Conservation (phyloP, 2,888 invertebrate species). For the Hemaris fuciformis region DNA sequence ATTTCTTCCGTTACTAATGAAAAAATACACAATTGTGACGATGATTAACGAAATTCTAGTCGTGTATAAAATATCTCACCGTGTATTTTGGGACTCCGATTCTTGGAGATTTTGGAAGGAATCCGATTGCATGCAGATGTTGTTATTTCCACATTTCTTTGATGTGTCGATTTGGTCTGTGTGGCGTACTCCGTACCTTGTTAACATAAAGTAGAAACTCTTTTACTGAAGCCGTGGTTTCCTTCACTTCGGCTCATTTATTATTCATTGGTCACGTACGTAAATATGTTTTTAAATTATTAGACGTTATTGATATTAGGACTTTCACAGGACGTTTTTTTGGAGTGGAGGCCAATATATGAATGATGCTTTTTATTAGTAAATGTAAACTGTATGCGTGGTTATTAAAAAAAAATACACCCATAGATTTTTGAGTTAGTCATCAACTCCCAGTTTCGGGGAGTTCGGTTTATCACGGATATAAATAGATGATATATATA, state of each 20-base stretch:
- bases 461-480: too few relatives aligned
- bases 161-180: slow-evolving; percentile 14
- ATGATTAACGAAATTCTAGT: background rate
- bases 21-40: too few relatives aligned
- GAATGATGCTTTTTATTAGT: too few relatives aligned
- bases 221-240: background rate
- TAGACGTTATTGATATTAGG: background rate
- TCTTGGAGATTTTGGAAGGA: background rate
- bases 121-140: background rate
- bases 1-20: too few relatives aligned
- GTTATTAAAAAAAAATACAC: background rate
- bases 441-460: too few relatives aligned
- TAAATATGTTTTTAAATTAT: background rate
- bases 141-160: slow-evolving; percentile 9
- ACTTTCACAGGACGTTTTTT: too few relatives aligned
- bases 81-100: background rate
- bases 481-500: background rate
- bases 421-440: too few relatives aligned
- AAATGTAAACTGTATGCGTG: background rate
- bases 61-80: background rate
- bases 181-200: slow-evolving; percentile 16
- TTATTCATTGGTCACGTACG: slow-evolving; percentile 11
- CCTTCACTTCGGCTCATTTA: slow-evolving; percentile 5
- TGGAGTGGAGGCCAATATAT: too few relatives aligned
- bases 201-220: background rate